Evolutionary conservation across 2,113 vertebrate genomes (phyloP).

Genomic region (Hucho hucho): DNA sequence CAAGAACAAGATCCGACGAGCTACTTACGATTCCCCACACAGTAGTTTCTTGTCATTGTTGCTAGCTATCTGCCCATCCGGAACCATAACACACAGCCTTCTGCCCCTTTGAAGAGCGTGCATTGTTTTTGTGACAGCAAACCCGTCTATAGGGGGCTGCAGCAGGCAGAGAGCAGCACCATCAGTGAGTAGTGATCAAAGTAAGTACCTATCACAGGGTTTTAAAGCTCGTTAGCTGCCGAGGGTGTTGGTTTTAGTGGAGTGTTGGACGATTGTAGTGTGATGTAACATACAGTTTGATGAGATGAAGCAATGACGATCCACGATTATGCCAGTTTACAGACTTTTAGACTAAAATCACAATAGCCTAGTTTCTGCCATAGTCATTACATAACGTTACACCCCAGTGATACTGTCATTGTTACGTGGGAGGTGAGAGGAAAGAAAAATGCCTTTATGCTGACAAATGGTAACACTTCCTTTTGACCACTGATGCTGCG

Average conservation of each 20-base stretch:
- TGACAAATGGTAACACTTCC: background rate
- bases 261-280: conserved; percentile 48
- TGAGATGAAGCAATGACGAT: no score
- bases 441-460: no score
- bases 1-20: no score
- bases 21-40: no score
- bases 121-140: background rate
- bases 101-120: background rate
- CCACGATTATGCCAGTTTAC: no score
- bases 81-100: no score
- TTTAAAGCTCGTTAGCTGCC: conserved; percentile 67
- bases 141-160: conserved; percentile 40
- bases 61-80: background rate
- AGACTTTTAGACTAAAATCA: no score
- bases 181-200: conserved; percentile 66
- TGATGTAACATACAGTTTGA: conserved; percentile 44
- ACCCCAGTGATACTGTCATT: no score
- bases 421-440: background rate
- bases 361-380: no score
- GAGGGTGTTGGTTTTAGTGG: conserved; percentile 53
- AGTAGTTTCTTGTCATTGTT: no score
- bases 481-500: no score
- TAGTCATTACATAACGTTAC: no score
- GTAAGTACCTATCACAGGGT: conserved; percentile 60
- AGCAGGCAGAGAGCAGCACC: conserved; percentile 53